Conservation (phyloP, 2,888 invertebrate species). For the Acanthosepion esculentum region DNA sequence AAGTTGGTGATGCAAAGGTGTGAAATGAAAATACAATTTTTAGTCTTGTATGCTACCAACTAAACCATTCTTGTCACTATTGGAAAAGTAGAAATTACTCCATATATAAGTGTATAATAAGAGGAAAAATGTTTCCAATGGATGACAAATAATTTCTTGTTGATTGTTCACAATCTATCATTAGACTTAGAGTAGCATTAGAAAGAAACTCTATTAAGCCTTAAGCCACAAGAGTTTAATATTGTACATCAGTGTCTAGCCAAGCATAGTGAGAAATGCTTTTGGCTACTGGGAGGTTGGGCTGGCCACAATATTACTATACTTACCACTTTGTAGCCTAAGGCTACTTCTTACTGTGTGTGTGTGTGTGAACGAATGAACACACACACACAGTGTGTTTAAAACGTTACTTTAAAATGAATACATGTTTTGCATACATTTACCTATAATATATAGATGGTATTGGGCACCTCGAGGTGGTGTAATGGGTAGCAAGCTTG, state of each 20-base stretch:
- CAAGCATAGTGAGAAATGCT: constrained; percentile 8
- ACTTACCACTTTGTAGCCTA: background rate
- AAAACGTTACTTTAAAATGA: background rate
- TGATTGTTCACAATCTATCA: constrained; percentile 23
- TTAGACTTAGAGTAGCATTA: background rate
- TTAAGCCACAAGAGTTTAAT: background rate
- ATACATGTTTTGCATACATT: background rate
- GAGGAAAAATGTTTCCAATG: background rate
- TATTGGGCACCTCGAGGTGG: too few relatives aligned
- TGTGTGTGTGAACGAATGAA: background rate
- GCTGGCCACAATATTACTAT: background rate
- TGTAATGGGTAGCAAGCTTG: too few relatives aligned
- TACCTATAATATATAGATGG: background rate
- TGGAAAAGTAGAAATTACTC: background rate
- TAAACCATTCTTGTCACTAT: background rate
- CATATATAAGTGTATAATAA: constrained; percentile 7
- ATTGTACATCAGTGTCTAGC: background rate
- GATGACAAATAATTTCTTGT: background rate
- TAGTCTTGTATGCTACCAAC: background rate
- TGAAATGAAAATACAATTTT: background rate
- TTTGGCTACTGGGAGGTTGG: background rate
- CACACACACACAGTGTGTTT: background rate
- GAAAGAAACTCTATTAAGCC: background rate
- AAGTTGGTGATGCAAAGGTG: background rate
- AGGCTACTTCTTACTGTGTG: background rate